Percentiles rank a stretch among this genome's conserved stretches.
These are phyloP conservation scores for Astyanax mexicanus DNA, from an alignment of 2,797 vertebrate species.

Conservation along the genomic window DNA sequence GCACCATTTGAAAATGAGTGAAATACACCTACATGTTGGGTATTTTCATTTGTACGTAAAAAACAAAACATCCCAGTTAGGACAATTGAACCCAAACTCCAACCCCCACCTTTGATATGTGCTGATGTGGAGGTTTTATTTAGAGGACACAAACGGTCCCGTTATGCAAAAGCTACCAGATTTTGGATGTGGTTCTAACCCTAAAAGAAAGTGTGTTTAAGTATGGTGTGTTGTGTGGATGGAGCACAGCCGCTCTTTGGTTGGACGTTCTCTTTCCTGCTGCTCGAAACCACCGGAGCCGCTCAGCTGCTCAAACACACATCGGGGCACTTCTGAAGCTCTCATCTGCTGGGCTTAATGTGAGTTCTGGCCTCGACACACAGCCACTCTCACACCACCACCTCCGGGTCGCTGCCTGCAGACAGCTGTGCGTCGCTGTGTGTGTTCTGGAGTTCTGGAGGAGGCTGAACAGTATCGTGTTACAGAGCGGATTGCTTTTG, in stretches of 20 bases:
- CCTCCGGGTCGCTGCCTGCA: background rate
- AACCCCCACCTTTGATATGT: no score
- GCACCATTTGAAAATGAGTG: no score
- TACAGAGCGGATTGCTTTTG: constrained; percentile 33
- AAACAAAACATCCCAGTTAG: no score
- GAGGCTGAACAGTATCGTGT: constrained; percentile 26
- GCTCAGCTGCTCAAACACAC: constrained; percentile 48
- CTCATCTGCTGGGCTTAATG: constrained; percentile 18
- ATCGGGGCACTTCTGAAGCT: constrained; percentile 47
- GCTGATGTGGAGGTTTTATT: background rate
- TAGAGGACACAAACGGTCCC: constrained; percentile 1
- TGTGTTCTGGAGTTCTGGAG: constrained; percentile 35
- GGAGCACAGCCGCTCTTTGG: background rate
- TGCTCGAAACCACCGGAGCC: constrained; percentile 16
- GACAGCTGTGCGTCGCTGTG: constrained; percentile 41
- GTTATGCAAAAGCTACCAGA: no score
- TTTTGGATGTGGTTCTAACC: constrained; percentile 18
- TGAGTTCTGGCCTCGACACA: constrained; percentile 9
- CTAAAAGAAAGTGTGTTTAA: background rate
- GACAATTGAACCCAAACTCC: no score
- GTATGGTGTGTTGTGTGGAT: no score
- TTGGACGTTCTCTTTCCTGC: constrained; percentile 6
- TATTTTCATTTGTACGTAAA: no score
- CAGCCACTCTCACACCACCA: background rate
- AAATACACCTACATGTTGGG: no score